Conservation (phyloP, 2,888 invertebrate genomes). For the Chydorus sphaericus region DNA sequence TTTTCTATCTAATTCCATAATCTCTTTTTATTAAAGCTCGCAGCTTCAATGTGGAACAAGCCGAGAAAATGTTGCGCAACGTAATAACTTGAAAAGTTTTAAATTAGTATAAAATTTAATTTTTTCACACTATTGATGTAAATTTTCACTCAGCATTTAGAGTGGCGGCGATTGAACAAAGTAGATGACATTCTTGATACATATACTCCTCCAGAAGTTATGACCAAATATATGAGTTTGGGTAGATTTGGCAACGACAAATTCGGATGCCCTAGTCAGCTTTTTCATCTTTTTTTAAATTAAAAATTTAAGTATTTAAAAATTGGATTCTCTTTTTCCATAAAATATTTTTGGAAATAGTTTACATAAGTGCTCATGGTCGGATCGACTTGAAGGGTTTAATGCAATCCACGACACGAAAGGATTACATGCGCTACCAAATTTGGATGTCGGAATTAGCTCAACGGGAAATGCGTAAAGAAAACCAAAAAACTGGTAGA, state of each 20-base stretch:
- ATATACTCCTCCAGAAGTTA: constrained; percentile 31
- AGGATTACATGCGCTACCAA: constrained; percentile 54
- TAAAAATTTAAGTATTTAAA: neutral
- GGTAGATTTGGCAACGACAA: constrained; percentile 68
- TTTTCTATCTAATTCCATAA: too few relatives aligned
- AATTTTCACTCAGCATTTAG: constrained; percentile 43
- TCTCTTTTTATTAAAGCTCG: constrained; percentile 7
- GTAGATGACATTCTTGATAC: constrained; percentile 35
- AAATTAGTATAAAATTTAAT: neutral
- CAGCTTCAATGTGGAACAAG: constrained; percentile 6
- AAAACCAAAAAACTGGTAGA: constrained; percentile 18
- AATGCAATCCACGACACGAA: constrained; percentile 42
- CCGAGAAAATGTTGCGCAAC: constrained; percentile 4
- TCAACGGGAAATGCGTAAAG: constrained; percentile 23
- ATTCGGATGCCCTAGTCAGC: constrained; percentile 62
- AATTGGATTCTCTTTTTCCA: neutral
- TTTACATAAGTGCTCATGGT: constrained; percentile 64
- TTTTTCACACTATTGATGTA: too few relatives aligned
- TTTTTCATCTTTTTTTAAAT: too few relatives aligned
- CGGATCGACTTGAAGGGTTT: constrained; percentile 68
- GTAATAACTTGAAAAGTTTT: neutral
- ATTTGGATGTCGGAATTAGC: constrained; percentile 19
- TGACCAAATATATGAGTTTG: constrained; percentile 57
- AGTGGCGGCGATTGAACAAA: constrained; percentile 60
- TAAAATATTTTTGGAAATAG: constrained; percentile 30